Percentiles rank a stretch among this genome's conserved stretches.
Conservation (phyloP, 2,888 invertebrate genomes). For the Cordilura impudica region DNA sequence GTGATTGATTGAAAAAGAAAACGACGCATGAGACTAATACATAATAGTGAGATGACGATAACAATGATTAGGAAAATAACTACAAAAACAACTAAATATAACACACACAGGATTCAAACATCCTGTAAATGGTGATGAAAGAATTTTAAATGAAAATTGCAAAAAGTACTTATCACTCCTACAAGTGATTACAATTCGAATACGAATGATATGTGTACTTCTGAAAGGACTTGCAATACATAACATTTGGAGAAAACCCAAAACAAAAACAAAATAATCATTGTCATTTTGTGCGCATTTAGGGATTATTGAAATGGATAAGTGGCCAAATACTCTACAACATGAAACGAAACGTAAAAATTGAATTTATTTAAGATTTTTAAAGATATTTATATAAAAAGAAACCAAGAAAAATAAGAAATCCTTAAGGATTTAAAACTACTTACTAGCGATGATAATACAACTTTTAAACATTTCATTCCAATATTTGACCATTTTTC, state of each 20-base stretch:
- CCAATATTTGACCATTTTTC: slow-evolving; percentile 56
- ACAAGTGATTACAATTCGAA: slow-evolving; percentile 39
- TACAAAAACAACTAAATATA: slow-evolving; percentile 28
- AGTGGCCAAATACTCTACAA: not conserved
- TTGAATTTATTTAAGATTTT: slow-evolving; percentile 34
- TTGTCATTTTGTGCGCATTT: slow-evolving; percentile 40
- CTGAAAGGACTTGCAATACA: slow-evolving; percentile 2
- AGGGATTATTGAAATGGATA: slow-evolving; percentile 38
- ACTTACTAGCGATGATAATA: not conserved
- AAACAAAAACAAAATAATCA: slow-evolving; percentile 28
- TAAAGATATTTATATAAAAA: not conserved
- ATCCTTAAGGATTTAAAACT: slow-evolving; percentile 41
- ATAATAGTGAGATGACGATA: slow-evolving; percentile 6
- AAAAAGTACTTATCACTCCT: slow-evolving; percentile 67
- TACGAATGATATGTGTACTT: slow-evolving; percentile 10
- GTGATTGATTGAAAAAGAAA: slow-evolving; percentile 68
- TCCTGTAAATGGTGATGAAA: slow-evolving; percentile 49
- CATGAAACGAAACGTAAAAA: slow-evolving; percentile 21
- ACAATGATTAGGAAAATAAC: slow-evolving; percentile 22
- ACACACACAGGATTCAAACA: slow-evolving; percentile 33
- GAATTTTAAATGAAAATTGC: slow-evolving; percentile 62
- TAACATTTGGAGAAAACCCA: slow-evolving; percentile 6
- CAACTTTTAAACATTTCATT: slow-evolving; percentile 51
- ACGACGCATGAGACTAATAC: slow-evolving; percentile 65
- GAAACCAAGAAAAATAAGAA: slow-evolving; percentile 28